Percentiles rank a stretch among this genome's conserved stretches.
phyloP scores from a whole-genome alignment of 2,113 vertebrate genomes.

The Orthonyx spaldingii region DNA sequence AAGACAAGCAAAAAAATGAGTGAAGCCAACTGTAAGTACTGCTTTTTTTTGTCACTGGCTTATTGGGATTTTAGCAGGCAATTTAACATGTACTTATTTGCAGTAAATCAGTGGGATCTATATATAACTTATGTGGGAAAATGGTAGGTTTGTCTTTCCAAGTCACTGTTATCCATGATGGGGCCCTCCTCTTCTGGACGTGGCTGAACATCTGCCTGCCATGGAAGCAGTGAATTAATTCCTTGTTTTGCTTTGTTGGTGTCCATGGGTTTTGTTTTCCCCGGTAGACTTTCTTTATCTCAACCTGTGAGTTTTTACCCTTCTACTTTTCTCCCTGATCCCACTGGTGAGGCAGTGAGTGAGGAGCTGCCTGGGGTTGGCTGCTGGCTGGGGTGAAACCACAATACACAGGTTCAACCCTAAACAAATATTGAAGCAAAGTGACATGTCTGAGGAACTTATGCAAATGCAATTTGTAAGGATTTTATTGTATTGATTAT shows the following conservation, averaged over 20 bases:
- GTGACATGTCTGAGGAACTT: neutral
- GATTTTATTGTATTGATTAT: neutral
- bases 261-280: neutral
- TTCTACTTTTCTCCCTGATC: neutral
- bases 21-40: neutral
- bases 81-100: neutral
- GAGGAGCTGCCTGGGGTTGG: neutral
- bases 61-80: neutral
- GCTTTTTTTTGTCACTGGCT: neutral
- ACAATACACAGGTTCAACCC: neutral
- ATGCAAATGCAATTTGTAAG: neutral
- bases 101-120: neutral
- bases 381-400: neutral
- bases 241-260: neutral
- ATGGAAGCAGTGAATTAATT: neutral
- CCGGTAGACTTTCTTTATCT: neutral
- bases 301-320: neutral
- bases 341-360: neutral
- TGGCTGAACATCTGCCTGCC: neutral
- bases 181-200: neutral
- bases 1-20: neutral
- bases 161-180: accelerated
- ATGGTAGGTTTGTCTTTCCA: neutral
- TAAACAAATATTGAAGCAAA: neutral
- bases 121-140: neutral